Conservation (phyloP, 2,113 vertebrate genomes). For the Vicugna pacos region DNA sequence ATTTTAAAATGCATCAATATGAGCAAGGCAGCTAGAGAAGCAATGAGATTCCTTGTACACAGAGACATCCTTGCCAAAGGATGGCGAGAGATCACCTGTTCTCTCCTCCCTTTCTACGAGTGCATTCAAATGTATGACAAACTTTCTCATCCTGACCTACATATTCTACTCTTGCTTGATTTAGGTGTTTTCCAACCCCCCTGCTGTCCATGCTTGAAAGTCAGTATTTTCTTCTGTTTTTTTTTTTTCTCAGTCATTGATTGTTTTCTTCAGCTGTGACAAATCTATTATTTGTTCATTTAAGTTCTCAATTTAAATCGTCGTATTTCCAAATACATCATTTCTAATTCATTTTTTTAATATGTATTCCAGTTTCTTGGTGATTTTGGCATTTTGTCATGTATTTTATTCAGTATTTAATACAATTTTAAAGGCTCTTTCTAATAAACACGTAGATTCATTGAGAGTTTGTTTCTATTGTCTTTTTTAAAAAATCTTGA, state of each 20-base stretch:
- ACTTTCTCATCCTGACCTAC: too few species aligned
- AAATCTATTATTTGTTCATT: not conserved
- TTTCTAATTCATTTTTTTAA: not conserved
- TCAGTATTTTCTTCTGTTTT: not conserved
- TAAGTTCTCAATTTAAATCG: not conserved
- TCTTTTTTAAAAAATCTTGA: not conserved
- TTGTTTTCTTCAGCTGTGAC: not conserved
- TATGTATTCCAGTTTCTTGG: not conserved
- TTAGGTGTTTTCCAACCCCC: not conserved
- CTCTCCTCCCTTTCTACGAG: not conserved
- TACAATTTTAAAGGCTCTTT: not conserved
- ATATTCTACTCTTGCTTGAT: not conserved
- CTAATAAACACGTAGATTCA: not conserved
- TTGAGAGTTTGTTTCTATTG: not conserved
- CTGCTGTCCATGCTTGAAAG: not conserved
- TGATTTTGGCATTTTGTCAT: not conserved
- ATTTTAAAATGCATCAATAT: not conserved
- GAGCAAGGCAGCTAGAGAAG: not conserved
- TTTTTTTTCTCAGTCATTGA: not conserved
- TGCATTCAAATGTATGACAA: not conserved
- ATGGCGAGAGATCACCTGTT: not conserved
- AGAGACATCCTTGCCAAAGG: not conserved
- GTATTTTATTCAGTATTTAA: not conserved
- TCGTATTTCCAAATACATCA: not conserved
- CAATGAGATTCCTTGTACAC: too few species aligned